Evolutionary conservation across 2,888 invertebrate genomes (phyloP).

Genomic region (Agrotis ipsilon): DNA sequence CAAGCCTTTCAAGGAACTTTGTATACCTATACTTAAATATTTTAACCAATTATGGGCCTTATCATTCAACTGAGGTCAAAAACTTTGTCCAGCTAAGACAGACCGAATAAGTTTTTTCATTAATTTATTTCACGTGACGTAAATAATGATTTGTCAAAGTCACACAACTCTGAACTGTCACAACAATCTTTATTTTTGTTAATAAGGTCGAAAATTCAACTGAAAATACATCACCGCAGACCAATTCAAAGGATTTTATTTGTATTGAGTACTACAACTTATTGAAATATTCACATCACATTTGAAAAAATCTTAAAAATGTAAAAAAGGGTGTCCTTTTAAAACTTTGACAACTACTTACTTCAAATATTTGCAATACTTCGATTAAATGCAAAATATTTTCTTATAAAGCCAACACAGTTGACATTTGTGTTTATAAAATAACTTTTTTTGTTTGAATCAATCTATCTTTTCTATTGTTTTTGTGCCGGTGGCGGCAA

Average conservation of each 20-base stretch:
- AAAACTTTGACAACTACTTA: background rate
- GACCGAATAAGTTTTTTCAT: constrained; percentile 28
- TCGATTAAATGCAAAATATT: background rate
- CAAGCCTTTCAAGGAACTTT: too few species aligned
- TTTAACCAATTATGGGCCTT: too few species aligned
- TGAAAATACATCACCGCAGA: constrained; percentile 9
- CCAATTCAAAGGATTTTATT: background rate
- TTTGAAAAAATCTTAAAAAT: background rate
- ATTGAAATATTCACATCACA: constrained; percentile 12
- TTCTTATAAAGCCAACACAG: background rate
- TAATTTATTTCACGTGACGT: constrained; percentile 20
- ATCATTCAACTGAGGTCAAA: background rate
- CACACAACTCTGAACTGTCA: constrained; percentile 18
- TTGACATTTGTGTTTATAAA: too few species aligned
- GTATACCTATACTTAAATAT: too few species aligned
- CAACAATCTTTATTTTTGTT: constrained; percentile 1
- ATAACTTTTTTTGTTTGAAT: too few species aligned
- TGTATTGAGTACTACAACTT: background rate
- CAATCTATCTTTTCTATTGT: too few species aligned
- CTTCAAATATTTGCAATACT: constrained; percentile 7
- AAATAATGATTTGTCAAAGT: constrained; percentile 44
- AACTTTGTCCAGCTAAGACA: constrained; percentile 8
- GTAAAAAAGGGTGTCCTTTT: too few species aligned
- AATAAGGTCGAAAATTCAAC: constrained; percentile 27
- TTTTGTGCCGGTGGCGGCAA: too few species aligned